Evolutionary conservation across 2,113 vertebrate species (phyloP), one percentile per base, ranked within the genome.

Genomic region (Crypturellus undulatus): DNA sequence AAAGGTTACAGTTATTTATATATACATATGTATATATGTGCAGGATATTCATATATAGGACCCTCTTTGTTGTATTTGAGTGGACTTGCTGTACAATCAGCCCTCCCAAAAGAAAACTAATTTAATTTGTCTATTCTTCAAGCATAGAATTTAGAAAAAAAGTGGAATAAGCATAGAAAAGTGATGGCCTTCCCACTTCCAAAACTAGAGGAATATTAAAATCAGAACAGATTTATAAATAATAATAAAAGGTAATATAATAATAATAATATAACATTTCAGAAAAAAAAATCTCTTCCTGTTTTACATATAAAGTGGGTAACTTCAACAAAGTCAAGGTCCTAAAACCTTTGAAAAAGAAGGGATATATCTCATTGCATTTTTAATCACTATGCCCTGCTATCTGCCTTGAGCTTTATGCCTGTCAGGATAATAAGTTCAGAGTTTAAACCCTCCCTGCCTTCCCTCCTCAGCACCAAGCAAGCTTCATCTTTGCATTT

Each of bases 391-490:
- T 10, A 9, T 54, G 24, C 79, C 51, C 62, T 32, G 38, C 73
- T 75, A 36, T 8, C 24, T 67, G 49, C 24, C 45, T 42, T 47
- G n/a, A 73, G 19, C 70, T 64, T 54, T 25, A 51, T 3, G 2
- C 25, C 26, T 14, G 11, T 0, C 0, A 3, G 0, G 9, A 28
- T 3, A 51, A 52, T 83, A 78, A 68, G 0, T 6, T 1, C 4
- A 70, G n/a, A 64, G 34, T 64, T 72, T 51, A 71, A 94, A 67
- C 9, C 12, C 12, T 78, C 20, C 7, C 26, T 6, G 32, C 40
- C 17, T 43, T 38, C 64, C 72, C 22, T 12, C 42, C 51, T 47
- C 32, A 17, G 18, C 69, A 58, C 6, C 9, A 1, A 16, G 11
- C 1, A 38, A 75, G 3, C 19, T 38, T 22, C 38, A 2, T 2